Evolutionary conservation across 2,888 invertebrate genomes (phyloP).

Genomic region (Gymnoscelis rufifasciata): DNA sequence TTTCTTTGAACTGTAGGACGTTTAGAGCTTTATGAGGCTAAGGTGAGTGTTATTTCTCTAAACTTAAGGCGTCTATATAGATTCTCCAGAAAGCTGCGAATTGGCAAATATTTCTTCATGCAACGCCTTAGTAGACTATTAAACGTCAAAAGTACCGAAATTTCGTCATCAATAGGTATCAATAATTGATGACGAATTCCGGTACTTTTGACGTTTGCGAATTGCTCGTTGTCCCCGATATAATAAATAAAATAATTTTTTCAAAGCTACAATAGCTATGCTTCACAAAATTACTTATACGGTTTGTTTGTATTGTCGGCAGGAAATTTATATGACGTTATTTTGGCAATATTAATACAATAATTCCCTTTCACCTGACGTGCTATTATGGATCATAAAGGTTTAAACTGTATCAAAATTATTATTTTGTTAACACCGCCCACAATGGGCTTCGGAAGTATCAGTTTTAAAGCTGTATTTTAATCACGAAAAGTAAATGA

Average conservation of each 20-base stretch:
- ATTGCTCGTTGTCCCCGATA: constrained; percentile 46
- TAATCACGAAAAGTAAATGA: neutral
- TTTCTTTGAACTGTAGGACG: constrained; percentile 33
- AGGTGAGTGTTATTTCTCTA: constrained; percentile 59
- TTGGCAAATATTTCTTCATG: constrained; percentile 58
- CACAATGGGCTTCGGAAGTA: too few species aligned
- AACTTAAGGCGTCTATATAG: constrained; percentile 71
- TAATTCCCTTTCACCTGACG: constrained; percentile 16
- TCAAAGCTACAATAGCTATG: constrained; percentile 37
- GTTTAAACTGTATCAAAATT: neutral
- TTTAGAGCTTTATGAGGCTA: constrained; percentile 65
- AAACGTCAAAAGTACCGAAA: constrained; percentile 67
- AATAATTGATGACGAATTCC: too few species aligned
- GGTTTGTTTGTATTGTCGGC: constrained; percentile 22
- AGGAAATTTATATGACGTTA: constrained; percentile 19
- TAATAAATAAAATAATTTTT: constrained; percentile 56
- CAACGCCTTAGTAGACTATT: constrained; percentile 38
- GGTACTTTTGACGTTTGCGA: constrained; percentile 53
- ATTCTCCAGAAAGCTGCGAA: constrained; percentile 50
- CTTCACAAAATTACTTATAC: constrained; percentile 22
- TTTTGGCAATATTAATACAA: constrained; percentile 20
- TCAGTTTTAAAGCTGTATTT: too few species aligned
- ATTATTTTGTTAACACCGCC: neutral
- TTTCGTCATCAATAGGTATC: constrained; percentile 61
- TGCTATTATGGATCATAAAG: constrained; percentile 15